Conservation (phyloP, 2,888 invertebrate genomes). For the Odontocerum albicorne region DNA sequence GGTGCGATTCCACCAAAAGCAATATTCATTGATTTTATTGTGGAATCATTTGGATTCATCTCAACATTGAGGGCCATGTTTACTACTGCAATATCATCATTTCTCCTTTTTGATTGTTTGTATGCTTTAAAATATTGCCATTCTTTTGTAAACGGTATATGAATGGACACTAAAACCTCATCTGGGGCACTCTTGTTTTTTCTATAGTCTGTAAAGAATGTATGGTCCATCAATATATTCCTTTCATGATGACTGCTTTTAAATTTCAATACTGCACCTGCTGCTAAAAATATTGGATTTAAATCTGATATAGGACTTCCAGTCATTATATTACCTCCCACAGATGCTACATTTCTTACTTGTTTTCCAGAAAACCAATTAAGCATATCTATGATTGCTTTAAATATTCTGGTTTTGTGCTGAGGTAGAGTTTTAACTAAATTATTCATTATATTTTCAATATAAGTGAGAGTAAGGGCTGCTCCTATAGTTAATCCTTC, state of each 20-base stretch:
- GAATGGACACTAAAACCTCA: slow-evolving; percentile 80
- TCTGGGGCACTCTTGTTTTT: slow-evolving; percentile 70
- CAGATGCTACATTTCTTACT: slow-evolving; percentile 88
- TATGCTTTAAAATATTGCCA: slow-evolving; percentile 80
- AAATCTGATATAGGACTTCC: slow-evolving; percentile 96
- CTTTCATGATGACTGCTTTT: slow-evolving; percentile 60
- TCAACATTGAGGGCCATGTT: slow-evolving; percentile 80
- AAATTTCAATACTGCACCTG: slow-evolving; percentile 64
- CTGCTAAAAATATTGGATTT: slow-evolving; percentile 88
- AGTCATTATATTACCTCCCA: slow-evolving; percentile 93
- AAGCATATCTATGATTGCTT: slow-evolving; percentile 78
- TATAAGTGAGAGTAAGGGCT: slow-evolving; percentile 71
- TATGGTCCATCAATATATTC: slow-evolving; percentile 68
- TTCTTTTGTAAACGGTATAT: slow-evolving; percentile 71
- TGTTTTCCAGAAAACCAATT: slow-evolving; percentile 96
- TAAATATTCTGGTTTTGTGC: slow-evolving; percentile 63
- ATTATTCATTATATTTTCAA: slow-evolving; percentile 62
- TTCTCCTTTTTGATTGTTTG: slow-evolving; percentile 89
- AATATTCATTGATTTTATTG: slow-evolving; percentile 65
- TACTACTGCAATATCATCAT: slow-evolving; percentile 96
- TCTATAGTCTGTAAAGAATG: slow-evolving; percentile 87
- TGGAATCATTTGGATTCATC: slow-evolving; percentile 40
- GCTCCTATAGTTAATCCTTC: slow-evolving; percentile 75
- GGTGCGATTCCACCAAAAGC: slow-evolving; percentile 96
- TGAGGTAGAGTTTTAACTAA: slow-evolving; percentile 56